These are phyloP conservation scores for Podabrus alpinus DNA, from an alignment of 2,888 invertebrate species.

Conservation along the genomic window DNA sequence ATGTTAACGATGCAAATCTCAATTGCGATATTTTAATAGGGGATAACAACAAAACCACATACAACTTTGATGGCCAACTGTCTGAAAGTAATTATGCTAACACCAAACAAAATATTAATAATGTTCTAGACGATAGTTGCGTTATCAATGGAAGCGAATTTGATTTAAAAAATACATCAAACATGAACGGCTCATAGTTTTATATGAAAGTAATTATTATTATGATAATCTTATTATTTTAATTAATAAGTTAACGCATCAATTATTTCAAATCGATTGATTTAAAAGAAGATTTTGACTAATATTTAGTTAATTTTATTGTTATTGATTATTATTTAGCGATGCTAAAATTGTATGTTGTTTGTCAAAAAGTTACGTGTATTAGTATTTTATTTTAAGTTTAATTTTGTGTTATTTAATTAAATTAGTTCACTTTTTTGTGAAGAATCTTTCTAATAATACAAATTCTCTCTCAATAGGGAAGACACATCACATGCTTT, in stretches of 20 bases:
- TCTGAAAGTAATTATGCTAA: conserved; percentile 28
- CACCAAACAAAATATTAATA: conserved; percentile 35
- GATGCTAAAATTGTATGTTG: neutral
- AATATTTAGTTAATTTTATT: neutral
- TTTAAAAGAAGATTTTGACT: neutral
- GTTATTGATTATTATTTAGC: neutral
- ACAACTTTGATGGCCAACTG: conserved; percentile 33
- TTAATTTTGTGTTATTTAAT: neutral
- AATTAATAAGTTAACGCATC: neutral
- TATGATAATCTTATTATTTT: neutral
- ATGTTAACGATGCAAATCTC: conserved; percentile 28
- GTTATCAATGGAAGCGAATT: conserved; percentile 32
- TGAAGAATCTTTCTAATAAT: neutral
- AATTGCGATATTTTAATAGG: conserved; percentile 32
- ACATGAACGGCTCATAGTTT: conserved; percentile 12
- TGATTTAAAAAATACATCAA: conserved; percentile 31
- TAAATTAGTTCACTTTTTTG: neutral
- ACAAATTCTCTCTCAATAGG: neutral
- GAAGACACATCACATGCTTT: neutral
- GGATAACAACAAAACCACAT: conserved; percentile 35
- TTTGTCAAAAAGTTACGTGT: neutral
- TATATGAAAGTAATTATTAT: neutral
- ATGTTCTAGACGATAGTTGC: conserved; percentile 32
- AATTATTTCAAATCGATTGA: neutral
- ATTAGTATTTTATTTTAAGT: neutral